These are phyloP conservation scores for Anagyrus pseudococci DNA, from an alignment of 2,888 invertebrate genomes.

Conservation along the genomic window DNA sequence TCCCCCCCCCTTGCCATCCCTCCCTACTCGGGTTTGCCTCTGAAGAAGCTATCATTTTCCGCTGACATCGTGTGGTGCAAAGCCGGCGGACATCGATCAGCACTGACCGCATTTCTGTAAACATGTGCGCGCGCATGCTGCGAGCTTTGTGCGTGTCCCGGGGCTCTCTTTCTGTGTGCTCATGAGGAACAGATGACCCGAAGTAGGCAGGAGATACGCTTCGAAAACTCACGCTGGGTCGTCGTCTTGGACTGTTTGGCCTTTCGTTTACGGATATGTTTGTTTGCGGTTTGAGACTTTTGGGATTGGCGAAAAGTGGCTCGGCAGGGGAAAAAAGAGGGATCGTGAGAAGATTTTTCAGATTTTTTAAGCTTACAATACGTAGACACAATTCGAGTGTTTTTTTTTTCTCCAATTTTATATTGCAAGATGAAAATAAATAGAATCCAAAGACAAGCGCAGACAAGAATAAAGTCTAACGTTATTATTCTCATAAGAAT, in stretches of 20 bases:
- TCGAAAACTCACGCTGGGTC: background rate
- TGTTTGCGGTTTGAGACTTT: conserved; percentile 22
- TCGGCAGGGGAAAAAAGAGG: too few relatives aligned
- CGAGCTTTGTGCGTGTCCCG: conserved; percentile 10
- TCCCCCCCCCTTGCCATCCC: too few relatives aligned
- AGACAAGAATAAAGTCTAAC: too few relatives aligned
- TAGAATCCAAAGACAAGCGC: too few relatives aligned
- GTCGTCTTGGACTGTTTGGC: conserved; percentile 15
- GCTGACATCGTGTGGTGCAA: background rate
- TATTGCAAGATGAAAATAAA: too few relatives aligned
- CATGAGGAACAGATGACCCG: background rate
- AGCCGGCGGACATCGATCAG: conserved; percentile 18
- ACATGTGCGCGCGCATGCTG: conserved; percentile 9
- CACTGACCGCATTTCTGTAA: conserved; percentile 22
- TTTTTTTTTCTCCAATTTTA: too few relatives aligned
- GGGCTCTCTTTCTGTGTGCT: background rate
- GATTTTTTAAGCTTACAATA: too few relatives aligned
- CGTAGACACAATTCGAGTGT: too few relatives aligned
- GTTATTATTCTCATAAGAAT: too few relatives aligned
- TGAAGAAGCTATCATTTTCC: conserved; percentile 26
- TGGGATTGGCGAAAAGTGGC: too few relatives aligned
- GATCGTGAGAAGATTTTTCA: too few relatives aligned
- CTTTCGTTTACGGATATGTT: conserved; percentile 26
- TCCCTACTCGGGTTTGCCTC: too few relatives aligned
- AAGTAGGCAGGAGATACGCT: background rate